Base-by-base conservation (phyloP, 1,140 invertebrate species). In the Drosophila lacertosa region DNA sequence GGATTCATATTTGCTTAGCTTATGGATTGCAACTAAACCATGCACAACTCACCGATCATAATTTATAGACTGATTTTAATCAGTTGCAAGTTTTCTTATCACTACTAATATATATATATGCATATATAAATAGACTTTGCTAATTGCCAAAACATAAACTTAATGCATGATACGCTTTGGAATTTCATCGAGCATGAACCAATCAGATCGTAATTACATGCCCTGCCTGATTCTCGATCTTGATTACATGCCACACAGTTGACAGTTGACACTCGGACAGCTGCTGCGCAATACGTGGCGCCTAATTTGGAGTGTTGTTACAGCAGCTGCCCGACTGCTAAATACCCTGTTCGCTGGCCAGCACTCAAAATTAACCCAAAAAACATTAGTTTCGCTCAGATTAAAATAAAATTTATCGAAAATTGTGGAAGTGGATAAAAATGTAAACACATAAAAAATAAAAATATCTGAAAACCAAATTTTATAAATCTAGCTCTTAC, bases 91-190 rank as follows among this genome's bases (percentile, higher is more conserved):
- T 60, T 42, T 24, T 37, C 60, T 64, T 63, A 67, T 72, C 50
- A 42, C n/a, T n/a, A n/a, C n/a, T n/a, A n/a, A n/a, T n/a, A 32
- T 11, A 26, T 18, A 18, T 29, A 71, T 55, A 9, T 9, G 9
- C 9, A 29, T 33, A 39, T 62, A 60, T 44, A 42, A 72, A 80
- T 63, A 76, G 67, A 63, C 80, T 42, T 6, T 37, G 26, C 37
- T 77, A 84, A 86, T 86, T 84, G 69, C 68, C 80, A 71, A 74
- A 84, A 67, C 81, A 81, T 81, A 84, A 84, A 77, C 77, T 77
- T 74, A 60, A 45, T 39, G 22, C 33, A 24, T 39, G 22, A 10
- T 24, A 15, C 45, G 45, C 24, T 24, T 7, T 24, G 50, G 9
- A 51, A 50, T 67, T 58, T 35, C 50, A 40, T 22, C 39, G n/a